Percentiles rank a stretch among this genome's conserved stretches.
phyloP scores from a whole-genome alignment of 2,888 invertebrate genomes.

The Acronicta psi region DNA sequence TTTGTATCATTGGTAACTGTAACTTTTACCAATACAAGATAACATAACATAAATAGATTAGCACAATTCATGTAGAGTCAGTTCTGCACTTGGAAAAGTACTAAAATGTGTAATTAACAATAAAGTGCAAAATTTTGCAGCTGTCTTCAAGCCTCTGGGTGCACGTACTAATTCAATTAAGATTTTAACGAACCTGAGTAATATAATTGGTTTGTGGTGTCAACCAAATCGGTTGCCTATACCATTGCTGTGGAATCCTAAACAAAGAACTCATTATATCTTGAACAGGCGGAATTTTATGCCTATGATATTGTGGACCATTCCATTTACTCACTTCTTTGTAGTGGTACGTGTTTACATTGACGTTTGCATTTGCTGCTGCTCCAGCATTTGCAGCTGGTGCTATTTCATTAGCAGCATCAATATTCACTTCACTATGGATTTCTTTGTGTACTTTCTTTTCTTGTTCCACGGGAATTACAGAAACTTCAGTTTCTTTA shows the following conservation, averaged over 20 bases:
- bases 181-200: constrained; percentile 70
- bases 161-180: constrained; percentile 42
- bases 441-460: constrained; percentile 61
- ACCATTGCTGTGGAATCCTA: constrained; percentile 59
- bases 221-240: constrained; percentile 56
- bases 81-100: constrained; percentile 4
- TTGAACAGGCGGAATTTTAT: constrained; percentile 58
- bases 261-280: constrained; percentile 65
- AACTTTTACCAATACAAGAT: not conserved
- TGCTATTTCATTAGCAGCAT: constrained; percentile 71
- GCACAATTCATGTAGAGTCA: constrained; percentile 6
- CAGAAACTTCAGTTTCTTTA: constrained; percentile 60
- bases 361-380: constrained; percentile 55
- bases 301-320: constrained; percentile 27
- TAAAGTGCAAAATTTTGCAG: constrained; percentile 42
- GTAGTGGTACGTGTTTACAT: constrained; percentile 62
- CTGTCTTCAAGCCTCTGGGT: constrained; percentile 69
- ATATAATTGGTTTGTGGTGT: constrained; percentile 52
- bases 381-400: constrained; percentile 55
- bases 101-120: constrained; percentile 17
- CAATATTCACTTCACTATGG: constrained; percentile 68
- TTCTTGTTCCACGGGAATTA: constrained; percentile 54
- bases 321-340: constrained; percentile 81
- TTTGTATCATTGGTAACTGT: not conserved
- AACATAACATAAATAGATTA: constrained; percentile 32